A percentile compares a stretch with the other conserved stretches of the same genome.
phyloP scores from a whole-genome alignment of 2,113 vertebrate species.

The Pseudorectes ferrugineus region DNA sequence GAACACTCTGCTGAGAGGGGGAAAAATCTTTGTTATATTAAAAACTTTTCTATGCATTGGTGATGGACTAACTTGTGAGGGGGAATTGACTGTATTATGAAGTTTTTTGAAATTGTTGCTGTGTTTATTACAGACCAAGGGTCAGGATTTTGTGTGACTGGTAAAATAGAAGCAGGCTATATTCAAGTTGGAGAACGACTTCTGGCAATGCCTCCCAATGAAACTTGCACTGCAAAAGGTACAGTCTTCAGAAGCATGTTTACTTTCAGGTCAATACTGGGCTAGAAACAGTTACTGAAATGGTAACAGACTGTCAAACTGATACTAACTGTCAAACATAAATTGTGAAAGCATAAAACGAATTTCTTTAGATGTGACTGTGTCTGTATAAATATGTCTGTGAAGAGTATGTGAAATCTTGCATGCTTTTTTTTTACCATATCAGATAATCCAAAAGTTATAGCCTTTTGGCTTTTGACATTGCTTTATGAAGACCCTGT shows the following conservation, averaged over 20 bases:
- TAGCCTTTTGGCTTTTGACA: constrained; percentile 12
- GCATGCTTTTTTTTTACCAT: background rate
- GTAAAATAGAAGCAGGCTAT: constrained; percentile 96
- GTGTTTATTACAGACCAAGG: constrained; percentile 86
- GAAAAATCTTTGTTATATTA: background rate
- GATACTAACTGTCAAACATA: constrained; percentile 81
- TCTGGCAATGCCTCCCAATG: constrained; percentile 94
- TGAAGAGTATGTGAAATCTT: constrained; percentile 25
- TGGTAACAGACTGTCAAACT: constrained; percentile 75
- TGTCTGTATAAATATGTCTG: constrained; percentile 48
- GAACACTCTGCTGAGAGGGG: background rate
- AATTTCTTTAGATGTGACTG: constrained; percentile 75
- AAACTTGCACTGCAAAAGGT: constrained; percentile 98
- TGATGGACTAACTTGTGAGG: background rate
- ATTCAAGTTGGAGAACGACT: constrained; percentile 90
- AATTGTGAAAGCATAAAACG: constrained; percentile 74
- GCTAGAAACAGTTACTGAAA: constrained; percentile 73
- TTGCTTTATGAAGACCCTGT: background rate
- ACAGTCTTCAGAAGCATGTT: constrained; percentile 40
- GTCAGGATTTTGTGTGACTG: constrained; percentile 96
- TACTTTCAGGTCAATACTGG: constrained; percentile 59
- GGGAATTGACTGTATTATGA: background rate
- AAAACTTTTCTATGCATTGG: background rate
- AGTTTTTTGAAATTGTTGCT: background rate
- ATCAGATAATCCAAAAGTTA: constrained; percentile 9